Evolutionary conservation across 1,140 invertebrate species (phyloP).

Genomic region (Sycobia sp.): DNA sequence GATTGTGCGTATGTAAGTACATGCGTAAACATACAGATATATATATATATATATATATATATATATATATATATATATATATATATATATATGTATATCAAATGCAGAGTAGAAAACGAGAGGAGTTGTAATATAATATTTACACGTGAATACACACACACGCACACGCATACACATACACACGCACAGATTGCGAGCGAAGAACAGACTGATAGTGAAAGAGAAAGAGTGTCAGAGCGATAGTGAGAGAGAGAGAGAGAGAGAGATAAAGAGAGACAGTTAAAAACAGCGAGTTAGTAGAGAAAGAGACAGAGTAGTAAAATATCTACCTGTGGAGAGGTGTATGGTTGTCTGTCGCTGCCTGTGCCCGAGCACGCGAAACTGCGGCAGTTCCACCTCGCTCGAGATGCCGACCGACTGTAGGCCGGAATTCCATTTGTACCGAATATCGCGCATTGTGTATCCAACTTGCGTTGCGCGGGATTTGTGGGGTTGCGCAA

Average conservation of each 20-base stretch:
- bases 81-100: too few species aligned
- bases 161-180: too few species aligned
- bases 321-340: constrained; percentile 88
- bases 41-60: too few species aligned
- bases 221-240: constrained; percentile 3
- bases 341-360: constrained; percentile 90
- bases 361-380: constrained; percentile 90
- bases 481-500: too few species aligned
- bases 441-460: constrained; percentile 96
- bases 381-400: constrained; percentile 92
- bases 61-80: too few species aligned
- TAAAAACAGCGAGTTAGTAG: too few species aligned
- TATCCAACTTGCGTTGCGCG: constrained; percentile 96
- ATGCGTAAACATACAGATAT: too few species aligned
- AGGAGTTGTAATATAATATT: too few species aligned
- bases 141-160: too few species aligned
- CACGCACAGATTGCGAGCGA: too few species aligned
- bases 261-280: neutral
- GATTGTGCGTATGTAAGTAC: too few species aligned
- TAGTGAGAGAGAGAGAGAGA: neutral
- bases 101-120: neutral
- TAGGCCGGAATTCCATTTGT: constrained; percentile 90
- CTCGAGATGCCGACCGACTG: constrained; percentile 88
- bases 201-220: neutral
- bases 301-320: constrained; percentile 42